phyloP scores from a whole-genome alignment of 1,140 invertebrate species.

The Drosophila takahashii region DNA sequence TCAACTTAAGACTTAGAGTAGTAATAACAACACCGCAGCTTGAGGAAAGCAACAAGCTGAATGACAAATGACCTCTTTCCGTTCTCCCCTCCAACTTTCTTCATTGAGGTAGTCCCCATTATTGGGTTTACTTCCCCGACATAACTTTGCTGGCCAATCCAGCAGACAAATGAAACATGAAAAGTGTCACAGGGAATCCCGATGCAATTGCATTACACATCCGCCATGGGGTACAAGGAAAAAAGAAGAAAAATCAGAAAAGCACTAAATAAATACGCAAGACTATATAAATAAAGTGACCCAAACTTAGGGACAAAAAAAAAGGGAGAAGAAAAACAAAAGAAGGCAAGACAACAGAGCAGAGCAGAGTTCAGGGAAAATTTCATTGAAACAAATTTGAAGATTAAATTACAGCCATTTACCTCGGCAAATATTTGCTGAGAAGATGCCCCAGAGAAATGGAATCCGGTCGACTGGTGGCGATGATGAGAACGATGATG shows the following conservation, averaged over 20 bases:
- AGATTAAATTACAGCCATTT: constrained; percentile 55
- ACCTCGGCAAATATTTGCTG: constrained; percentile 51
- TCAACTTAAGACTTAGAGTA: not conserved
- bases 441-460: constrained; percentile 37
- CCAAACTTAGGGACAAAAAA: not conserved
- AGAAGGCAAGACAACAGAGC: constrained; percentile 9
- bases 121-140: not conserved
- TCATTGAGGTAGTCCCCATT: not conserved
- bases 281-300: constrained; percentile 29
- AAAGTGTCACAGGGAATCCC: not conserved
- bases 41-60: not conserved
- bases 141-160: constrained; percentile 1
- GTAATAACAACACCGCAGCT: not conserved
- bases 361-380: constrained; percentile 28
- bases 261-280: constrained; percentile 27
- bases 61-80: not conserved
- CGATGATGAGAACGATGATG: constrained; percentile 20
- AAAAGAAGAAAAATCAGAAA: constrained; percentile 16
- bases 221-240: constrained; percentile 5
- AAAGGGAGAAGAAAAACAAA: constrained; percentile 19
- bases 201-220: constrained; percentile 35
- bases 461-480: constrained; percentile 2
- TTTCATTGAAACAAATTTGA: constrained; percentile 51
- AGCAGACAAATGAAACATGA: not conserved
- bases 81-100: not conserved